Evolutionary conservation across 2,888 invertebrate species (phyloP), one percentile per base, ranked within the genome.

Genomic region (Ormyrus pomaceus): DNA sequence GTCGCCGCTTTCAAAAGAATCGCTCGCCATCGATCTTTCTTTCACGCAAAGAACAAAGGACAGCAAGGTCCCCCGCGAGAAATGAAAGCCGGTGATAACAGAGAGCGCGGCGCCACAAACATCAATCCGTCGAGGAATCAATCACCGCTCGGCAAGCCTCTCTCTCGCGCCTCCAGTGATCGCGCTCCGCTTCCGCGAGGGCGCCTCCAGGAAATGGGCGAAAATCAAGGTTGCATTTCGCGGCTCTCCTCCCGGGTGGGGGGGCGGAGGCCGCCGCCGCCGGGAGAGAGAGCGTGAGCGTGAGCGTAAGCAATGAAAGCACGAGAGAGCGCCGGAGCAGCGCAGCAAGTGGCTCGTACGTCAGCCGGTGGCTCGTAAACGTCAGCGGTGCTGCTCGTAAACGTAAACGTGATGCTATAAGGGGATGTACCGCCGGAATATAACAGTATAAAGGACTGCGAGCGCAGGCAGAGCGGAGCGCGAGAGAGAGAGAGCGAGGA

Each of bases 311-410:
- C 53, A 68, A 51, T 58, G 61, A 59, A 58, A 61, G 66, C 10
- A 19, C 34, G 19, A 61, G 79, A 84, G 83, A 82, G 83, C 81
- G 83, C 13, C 51, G 69, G 69, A 68, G 46, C 65, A 62, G 68
- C 68, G 69, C 62, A 69, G 90, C 90, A 90, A 90, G 90, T 90
- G 90, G 90, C 90, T 90, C 90, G 90, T 91, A 90, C 90, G 90
- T 91, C 90, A 91, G 90, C 90, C 90, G 89, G 90, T 90, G 90
- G 90, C 90, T 91, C 90, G 90, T 91, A 91, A 91, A 91, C 90
- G 90, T 91, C 90, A 91, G 90, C 90, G 87, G 87, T 88, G 88
- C 88, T 89, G 89, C 90, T 89, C 90, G 90, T 90, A 90, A 90
- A 90, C 90, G 90, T 90, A 90, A 90, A 90, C 90, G 90, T 88